Evolutionary conservation across 1,140 invertebrate species (phyloP), one percentile per base, ranked within the genome.

Genomic region (Plectrocnemia conspersa): DNA sequence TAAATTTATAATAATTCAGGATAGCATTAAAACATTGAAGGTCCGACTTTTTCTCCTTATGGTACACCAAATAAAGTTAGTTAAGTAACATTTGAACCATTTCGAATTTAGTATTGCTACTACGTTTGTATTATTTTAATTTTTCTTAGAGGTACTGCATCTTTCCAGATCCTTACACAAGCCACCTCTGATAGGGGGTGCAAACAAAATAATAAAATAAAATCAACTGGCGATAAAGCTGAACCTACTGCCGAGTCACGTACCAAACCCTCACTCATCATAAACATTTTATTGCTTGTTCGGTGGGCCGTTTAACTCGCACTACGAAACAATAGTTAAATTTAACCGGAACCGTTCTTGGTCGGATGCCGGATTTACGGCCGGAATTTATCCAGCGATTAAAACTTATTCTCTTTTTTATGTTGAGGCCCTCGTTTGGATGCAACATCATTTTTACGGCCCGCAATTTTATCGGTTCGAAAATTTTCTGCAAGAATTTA

Each of bases 271-370:
- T 38, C 35, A 38, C 35, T 38, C 35, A 38, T 38, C 35, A 38
- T 38, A 38, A 38, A 38, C 35, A 16, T 38, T 38, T 38, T 38
- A 38, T 16, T 38, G 35, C 35, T 38, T 38, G 35, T 38, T 38
- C 35, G 35, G 35, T 16, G 15, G n/a, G 35, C 35, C 35, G 35
- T 38, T 38, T 38, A 38, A 38, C 10, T 16, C 7, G 7, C 35
- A 38, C 35, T 38, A 38, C 35, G 18, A 38, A 38, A 38, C 35
- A 38, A 38, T 38, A 38, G 35, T 38, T 38, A 38, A 38, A 38
- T 38, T 38, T 38, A 38, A 38, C 35, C 35, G 18, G 35, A 38
- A 15, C 35, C 5, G 15, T 6, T 6, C 7, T 5, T 10, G 35
- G 13, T 13, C 7, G 5, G 35, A 38, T 16, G 35, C 27, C 27